These are phyloP conservation scores for Neodiprion pinetum DNA, from an alignment of 1,140 invertebrate genomes.

Conservation along the genomic window DNA sequence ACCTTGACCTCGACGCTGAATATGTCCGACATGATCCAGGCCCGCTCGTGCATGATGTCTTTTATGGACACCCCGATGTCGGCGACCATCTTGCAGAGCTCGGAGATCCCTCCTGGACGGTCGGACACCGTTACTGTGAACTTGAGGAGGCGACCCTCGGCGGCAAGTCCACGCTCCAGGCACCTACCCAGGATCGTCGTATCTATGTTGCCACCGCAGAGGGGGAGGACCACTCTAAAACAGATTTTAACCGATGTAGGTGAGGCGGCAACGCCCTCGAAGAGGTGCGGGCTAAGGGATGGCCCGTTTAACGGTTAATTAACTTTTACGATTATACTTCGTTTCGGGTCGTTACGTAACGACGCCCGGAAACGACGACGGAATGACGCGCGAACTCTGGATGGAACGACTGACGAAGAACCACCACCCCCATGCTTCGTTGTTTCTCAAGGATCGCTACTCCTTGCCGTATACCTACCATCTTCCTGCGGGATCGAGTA, in stretches of 20 bases:
- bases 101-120: conserved; percentile 85
- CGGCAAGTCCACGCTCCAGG: conserved; percentile 87
- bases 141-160: conserved; percentile 85
- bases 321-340: conserved; percentile 11
- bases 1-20: conserved; percentile 86
- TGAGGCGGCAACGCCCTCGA: neutral
- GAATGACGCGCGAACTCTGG: conserved; percentile 8
- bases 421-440: no score
- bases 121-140: conserved; percentile 89
- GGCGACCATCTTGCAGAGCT: conserved; percentile 79
- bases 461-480: no score
- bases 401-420: no score
- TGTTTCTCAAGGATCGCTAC: no score
- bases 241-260: conserved; percentile 16
- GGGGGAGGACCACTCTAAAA: conserved; percentile 78
- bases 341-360: neutral
- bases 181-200: conserved; percentile 89
- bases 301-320: conserved; percentile 2
- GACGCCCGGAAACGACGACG: neutral
- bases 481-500: no score
- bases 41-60: conserved; percentile 92
- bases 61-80: conserved; percentile 89
- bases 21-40: conserved; percentile 89
- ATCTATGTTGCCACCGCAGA: conserved; percentile 94
- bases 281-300: neutral